A percentile compares a stretch with the other conserved stretches of the same genome.
These are phyloP conservation scores for Babylonia areolata DNA, from an alignment of 1,140 invertebrate genomes.

Conservation along the genomic window DNA sequence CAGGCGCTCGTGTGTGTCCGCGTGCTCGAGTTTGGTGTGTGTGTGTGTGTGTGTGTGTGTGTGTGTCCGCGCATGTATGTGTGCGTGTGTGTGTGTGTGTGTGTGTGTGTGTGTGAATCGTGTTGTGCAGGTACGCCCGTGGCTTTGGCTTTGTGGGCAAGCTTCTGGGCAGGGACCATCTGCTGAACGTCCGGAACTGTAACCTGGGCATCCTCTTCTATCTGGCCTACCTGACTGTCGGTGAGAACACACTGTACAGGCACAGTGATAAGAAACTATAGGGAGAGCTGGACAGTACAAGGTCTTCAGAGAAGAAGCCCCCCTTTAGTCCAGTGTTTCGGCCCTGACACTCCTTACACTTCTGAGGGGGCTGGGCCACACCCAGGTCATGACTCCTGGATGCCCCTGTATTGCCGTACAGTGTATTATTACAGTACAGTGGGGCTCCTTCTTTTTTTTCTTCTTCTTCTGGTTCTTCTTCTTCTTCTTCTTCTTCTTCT, in stretches of 20 bases:
- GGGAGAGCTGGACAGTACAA: too few species aligned
- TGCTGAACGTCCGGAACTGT: conserved; percentile 84
- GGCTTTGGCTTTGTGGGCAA: conserved; percentile 41
- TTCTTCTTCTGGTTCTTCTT: too few species aligned
- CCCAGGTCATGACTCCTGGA: too few species aligned
- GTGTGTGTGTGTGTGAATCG: background rate
- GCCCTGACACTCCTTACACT: too few species aligned
- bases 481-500: too few species aligned
- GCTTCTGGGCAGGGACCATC: conserved; percentile 78
- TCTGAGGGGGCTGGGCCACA: too few species aligned
- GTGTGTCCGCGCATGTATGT: background rate
- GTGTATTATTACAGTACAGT: too few species aligned
- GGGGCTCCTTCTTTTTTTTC: too few species aligned
- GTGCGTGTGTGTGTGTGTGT: background rate
- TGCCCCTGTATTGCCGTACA: too few species aligned
- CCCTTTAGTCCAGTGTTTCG: too few species aligned
- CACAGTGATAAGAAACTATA: too few species aligned
- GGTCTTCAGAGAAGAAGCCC: too few species aligned
- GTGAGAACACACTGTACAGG: conserved; percentile 21
- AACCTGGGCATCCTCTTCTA: conserved; percentile 85
- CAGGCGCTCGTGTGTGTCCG: background rate
- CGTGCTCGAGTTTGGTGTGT: background rate
- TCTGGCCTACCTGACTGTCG: conserved; percentile 79
- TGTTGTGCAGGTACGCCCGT: background rate
- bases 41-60: background rate